Evolutionary conservation across 2,888 invertebrate species (phyloP), one percentile per base, ranked within the genome.

Genomic region (Crepidodera aurea): DNA sequence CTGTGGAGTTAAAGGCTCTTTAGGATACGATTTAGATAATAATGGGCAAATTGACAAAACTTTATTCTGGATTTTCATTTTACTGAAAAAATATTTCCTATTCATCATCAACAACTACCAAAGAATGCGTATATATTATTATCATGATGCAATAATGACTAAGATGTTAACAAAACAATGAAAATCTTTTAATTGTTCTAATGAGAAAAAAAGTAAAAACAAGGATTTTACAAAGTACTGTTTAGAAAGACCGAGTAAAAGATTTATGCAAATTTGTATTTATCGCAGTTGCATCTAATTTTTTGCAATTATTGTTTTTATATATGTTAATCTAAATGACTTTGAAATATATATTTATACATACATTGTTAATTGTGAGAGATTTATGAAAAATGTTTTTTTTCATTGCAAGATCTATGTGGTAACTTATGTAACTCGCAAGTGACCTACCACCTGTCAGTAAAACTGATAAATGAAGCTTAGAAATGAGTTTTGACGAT

Each of bases 101-200:
- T n/a, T n/a, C n/a, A n/a, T n/a, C n/a, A n/a, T n/a, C n/a, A n/a
- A n/a, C n/a, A n/a, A n/a, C n/a, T n/a, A n/a, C n/a, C n/a, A n/a
- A n/a, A 40, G 29, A 54, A 54, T 54, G 40, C 8, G 10, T 2
- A 1, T 12, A 13, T 40, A 27, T 40, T 27, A 48, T 27, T 27
- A 27, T 3, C 8, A 29, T 55, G 55, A 42, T 44, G 55, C 18
- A 42, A 54, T 53, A n/a, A 15, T 42, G 29, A 42, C 42, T 55
- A 44, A 55, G 39, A 37, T 53, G 22, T 29, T 15, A 50, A 50
- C 50, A 53, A 37, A 40, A 39, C 40, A 53, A 44, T 44, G 32
- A 27, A 55, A 44, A 55, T 32, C 16, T 18, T 32, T 42, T 55
- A 55, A 55, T 55, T 55, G 32, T 12, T 55, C 19, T 44, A 55